phyloP scores from a whole-genome alignment of 2,888 invertebrate species.

The Drosophila niveifrons region DNA sequence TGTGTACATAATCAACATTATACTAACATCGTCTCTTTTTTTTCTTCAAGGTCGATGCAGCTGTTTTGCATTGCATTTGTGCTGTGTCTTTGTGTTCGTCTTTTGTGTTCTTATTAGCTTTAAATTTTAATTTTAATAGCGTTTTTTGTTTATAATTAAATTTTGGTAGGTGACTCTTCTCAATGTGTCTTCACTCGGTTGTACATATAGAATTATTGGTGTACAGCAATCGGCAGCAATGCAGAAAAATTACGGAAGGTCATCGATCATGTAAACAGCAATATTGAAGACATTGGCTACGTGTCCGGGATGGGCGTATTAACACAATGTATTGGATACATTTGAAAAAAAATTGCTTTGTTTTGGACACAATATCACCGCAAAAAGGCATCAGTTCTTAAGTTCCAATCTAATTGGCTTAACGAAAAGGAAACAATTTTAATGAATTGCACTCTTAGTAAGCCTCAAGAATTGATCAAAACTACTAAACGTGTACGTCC shows the following conservation, averaged over 20 bases:
- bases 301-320: not conserved
- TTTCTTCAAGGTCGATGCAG: not conserved
- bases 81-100: too few relatives aligned
- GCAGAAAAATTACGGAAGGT: slow-evolving; percentile 1
- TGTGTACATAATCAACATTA: not conserved
- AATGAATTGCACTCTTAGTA: not conserved
- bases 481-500: slow-evolving; percentile 1
- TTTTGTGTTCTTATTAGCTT: too few relatives aligned
- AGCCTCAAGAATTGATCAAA: not conserved
- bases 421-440: slow-evolving; percentile 8
- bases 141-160: not conserved
- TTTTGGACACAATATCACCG: slow-evolving; percentile 6
- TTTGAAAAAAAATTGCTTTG: slow-evolving; percentile 6
- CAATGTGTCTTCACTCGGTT: not conserved
- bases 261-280: not conserved
- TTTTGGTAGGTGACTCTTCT: not conserved
- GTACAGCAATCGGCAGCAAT: not conserved
- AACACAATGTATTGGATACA: not conserved
- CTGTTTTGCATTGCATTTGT: too few relatives aligned
- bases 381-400: slow-evolving; percentile 3
- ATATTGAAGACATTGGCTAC: not conserved
- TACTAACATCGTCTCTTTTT: not conserved
- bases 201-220: slow-evolving; percentile 1
- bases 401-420: slow-evolving; percentile 10
- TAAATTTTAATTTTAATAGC: not conserved